Percentiles rank a stretch among this genome's conserved stretches.
These are phyloP conservation scores for Drosophila repletoides DNA, from an alignment of 1,140 invertebrate species.

Conservation along the genomic window DNA sequence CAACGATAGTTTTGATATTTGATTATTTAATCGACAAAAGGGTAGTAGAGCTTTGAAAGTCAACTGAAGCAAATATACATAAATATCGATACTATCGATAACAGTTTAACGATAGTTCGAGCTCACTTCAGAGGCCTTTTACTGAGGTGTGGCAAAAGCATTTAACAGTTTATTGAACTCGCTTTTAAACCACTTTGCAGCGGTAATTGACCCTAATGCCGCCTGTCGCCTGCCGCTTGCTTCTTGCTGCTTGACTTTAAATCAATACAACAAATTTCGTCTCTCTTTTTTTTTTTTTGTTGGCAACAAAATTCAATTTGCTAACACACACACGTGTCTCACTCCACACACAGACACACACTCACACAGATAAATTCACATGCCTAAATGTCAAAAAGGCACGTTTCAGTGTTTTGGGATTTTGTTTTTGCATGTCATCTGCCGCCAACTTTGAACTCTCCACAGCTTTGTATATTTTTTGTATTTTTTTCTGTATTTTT, in stretches of 20 bases:
- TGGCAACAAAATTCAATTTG: slow-evolving; percentile 71
- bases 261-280: slow-evolving; percentile 63
- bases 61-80: no score
- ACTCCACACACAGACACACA: not conserved
- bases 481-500: slow-evolving; percentile 15
- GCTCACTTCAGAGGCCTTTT: no score
- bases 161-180: slow-evolving; percentile 35
- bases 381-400: slow-evolving; percentile 66
- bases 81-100: no score
- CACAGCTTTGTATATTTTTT: slow-evolving; percentile 22
- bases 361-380: slow-evolving; percentile 33
- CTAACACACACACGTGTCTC: slow-evolving; percentile 36
- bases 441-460: slow-evolving; percentile 44
- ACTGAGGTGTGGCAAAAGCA: slow-evolving; percentile 13
- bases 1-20: no score
- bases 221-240: slow-evolving; percentile 2
- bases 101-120: no score
- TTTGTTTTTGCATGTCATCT: slow-evolving; percentile 67
- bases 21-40: no score
- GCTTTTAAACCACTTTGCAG: slow-evolving; percentile 59
- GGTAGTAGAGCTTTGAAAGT: no score
- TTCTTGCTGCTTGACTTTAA: slow-evolving; percentile 23
- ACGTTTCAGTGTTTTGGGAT: slow-evolving; percentile 77
- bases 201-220: slow-evolving; percentile 72
- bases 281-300: no score